Percentiles rank a stretch among this genome's conserved stretches.
Evolutionary conservation across 2,888 invertebrate genomes (phyloP).

Genomic region (Deroplatys truncata): DNA sequence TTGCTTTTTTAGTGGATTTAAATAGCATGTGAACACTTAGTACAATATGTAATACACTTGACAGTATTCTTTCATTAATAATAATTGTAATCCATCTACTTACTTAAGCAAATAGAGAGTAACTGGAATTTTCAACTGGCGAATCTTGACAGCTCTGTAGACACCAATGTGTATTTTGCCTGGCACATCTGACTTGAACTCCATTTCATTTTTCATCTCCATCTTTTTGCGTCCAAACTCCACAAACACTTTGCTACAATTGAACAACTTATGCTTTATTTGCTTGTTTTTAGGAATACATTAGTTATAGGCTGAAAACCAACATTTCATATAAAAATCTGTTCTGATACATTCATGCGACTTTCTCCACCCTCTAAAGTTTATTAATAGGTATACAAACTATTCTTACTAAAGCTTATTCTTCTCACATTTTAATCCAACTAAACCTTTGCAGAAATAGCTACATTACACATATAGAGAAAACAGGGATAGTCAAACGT

Average conservation of each 20-base stretch:
- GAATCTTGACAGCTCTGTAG: slow-evolving; percentile 68
- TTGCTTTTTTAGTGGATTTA: too few relatives aligned
- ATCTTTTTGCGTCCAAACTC: slow-evolving; percentile 49
- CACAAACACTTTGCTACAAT: slow-evolving; percentile 61
- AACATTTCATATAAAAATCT: background rate
- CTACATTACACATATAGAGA: too few relatives aligned
- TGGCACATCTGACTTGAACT: slow-evolving; percentile 44
- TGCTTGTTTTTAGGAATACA: background rate
- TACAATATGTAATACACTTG: too few relatives aligned
- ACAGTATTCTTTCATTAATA: too few relatives aligned
- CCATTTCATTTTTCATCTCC: slow-evolving; percentile 43
- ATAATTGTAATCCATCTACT: slow-evolving; percentile 38
- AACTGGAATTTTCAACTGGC: slow-evolving; percentile 54
- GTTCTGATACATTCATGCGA: too few relatives aligned
- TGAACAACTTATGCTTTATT: slow-evolving; percentile 39
- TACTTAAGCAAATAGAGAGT: slow-evolving; percentile 55
- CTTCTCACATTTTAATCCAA: too few relatives aligned
- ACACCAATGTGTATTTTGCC: slow-evolving; percentile 65
- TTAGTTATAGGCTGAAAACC: background rate
- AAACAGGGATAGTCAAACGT: too few relatives aligned
- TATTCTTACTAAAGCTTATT: too few relatives aligned
- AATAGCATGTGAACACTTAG: too few relatives aligned
- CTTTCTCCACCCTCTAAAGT: too few relatives aligned
- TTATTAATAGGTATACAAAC: too few relatives aligned
- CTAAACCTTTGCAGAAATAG: too few relatives aligned